Conservation (phyloP, 2,797 vertebrate species). For the Paratrypauchen microcephalus region DNA sequence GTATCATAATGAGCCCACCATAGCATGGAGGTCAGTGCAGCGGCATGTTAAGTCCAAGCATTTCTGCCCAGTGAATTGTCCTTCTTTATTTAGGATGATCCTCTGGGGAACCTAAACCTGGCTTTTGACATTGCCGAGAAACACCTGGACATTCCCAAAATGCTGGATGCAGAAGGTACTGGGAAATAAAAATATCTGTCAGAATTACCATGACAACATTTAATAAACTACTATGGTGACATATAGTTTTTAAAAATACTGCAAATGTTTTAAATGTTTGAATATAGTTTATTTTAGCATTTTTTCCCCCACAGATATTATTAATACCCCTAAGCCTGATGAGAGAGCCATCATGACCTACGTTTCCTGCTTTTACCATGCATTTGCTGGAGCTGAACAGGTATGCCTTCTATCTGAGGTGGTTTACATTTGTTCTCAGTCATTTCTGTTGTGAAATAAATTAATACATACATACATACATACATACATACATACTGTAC, state of each 20-base stretch:
- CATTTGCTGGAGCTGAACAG: conserved; percentile 99
- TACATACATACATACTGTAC: too few relatives aligned
- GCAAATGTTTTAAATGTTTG: neutral
- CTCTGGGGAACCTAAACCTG: conserved; percentile 94
- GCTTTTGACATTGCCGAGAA: conserved; percentile 99
- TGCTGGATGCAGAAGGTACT: conserved; percentile 97
- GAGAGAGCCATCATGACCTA: conserved; percentile 99
- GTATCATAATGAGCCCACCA: conserved; percentile 35
- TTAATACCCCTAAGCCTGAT: conserved; percentile 97
- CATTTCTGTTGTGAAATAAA: too few relatives aligned
- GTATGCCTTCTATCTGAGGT: conserved; percentile 65
- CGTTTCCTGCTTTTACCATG: conserved; percentile 98
- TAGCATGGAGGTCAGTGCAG: conserved; percentile 49
- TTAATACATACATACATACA: too few relatives aligned
- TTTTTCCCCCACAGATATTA: conserved; percentile 83
- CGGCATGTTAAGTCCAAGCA: conserved; percentile 55
- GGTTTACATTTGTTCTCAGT: too few relatives aligned
- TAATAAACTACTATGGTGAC: neutral
- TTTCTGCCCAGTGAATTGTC: conserved; percentile 57
- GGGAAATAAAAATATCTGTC: conserved; percentile 20
- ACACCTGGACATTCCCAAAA: conserved; percentile 98
- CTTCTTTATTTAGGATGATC: conserved; percentile 88
- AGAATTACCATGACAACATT: neutral
- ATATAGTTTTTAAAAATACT: neutral
- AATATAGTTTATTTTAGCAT: conserved; percentile 36